Conservation (phyloP, 2,797 vertebrate species). For the Pantherophis alleghaniensis region DNA sequence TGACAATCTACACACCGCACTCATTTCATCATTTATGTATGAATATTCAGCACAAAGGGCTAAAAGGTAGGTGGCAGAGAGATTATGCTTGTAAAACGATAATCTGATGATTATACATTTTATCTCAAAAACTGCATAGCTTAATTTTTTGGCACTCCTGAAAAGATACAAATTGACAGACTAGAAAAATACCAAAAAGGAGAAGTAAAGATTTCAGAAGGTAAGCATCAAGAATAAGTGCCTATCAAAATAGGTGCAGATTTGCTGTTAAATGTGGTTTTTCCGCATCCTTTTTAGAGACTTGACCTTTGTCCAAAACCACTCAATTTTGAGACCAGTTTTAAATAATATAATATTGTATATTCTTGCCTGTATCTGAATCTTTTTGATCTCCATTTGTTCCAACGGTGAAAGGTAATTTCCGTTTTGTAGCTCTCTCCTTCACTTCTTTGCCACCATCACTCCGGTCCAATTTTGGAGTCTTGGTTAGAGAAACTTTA, state of each 20-base stretch:
- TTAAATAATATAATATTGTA: rapidly evolving
- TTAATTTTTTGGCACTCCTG: neutral
- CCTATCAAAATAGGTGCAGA: neutral
- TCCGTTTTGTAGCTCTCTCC: conserved; percentile 94
- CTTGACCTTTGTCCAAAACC: neutral
- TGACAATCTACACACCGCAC: neutral
- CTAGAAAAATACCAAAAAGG: neutral
- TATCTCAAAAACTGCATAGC: neutral
- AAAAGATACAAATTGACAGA: neutral
- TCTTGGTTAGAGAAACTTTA: conserved; percentile 99
- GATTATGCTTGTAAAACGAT: neutral
- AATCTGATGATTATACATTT: neutral
- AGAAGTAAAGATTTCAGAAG: neutral
- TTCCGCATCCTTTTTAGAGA: neutral
- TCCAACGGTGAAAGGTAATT: conserved; percentile 95
- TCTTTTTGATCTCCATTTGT: conserved; percentile 99
- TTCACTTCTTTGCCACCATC: conserved; percentile 99
- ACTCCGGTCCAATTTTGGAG: conserved; percentile 94
- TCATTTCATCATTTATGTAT: neutral
- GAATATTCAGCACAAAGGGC: neutral
- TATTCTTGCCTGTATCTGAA: conserved; percentile 91
- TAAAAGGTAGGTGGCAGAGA: neutral
- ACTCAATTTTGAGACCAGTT: rapidly evolving
- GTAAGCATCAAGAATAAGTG: neutral
- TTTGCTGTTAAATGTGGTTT: neutral